These are phyloP conservation scores for Knipowitschia caucasica DNA, from an alignment of 2,797 vertebrate genomes.

Conservation along the genomic window DNA sequence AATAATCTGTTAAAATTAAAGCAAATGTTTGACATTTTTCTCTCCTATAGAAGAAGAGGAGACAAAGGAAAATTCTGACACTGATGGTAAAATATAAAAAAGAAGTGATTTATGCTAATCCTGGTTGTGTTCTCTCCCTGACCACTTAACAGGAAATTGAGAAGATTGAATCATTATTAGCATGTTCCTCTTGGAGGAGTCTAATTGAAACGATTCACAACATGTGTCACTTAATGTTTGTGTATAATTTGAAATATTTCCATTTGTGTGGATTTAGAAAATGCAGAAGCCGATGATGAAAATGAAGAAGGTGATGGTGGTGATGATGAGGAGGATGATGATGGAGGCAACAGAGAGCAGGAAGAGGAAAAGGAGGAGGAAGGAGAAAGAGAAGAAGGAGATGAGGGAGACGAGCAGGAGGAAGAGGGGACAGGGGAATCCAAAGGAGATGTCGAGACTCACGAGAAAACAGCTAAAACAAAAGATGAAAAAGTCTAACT, in stretches of 20 bases:
- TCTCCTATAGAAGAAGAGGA: not conserved
- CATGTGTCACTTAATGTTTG: not conserved
- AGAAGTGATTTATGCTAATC: too few relatives aligned
- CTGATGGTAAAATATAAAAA: too few relatives aligned
- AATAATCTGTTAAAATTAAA: not conserved
- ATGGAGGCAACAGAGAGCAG: constrained; percentile 36
- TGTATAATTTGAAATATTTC: not conserved
- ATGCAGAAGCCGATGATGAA: not conserved
- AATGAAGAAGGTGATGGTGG: not conserved
- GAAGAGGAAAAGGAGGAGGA: constrained; percentile 15
- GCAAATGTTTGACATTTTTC: not conserved
- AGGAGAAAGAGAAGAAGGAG: constrained; percentile 4
- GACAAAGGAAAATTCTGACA: not conserved
- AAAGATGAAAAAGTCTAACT: constrained; percentile 44
- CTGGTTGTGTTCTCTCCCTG: too few relatives aligned
- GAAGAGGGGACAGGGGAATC: constrained; percentile 18
- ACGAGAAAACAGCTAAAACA: constrained; percentile 42
- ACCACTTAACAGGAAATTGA: too few relatives aligned
- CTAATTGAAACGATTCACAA: not conserved
- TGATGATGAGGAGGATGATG: not conserved
- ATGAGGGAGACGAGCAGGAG: constrained; percentile 10
- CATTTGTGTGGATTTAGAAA: not conserved
- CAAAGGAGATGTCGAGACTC: constrained; percentile 21
- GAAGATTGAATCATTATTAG: not conserved
- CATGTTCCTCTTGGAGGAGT: not conserved